Evolutionary conservation across 1,140 invertebrate species (phyloP).

Genomic region (Brachionus sp.): DNA sequence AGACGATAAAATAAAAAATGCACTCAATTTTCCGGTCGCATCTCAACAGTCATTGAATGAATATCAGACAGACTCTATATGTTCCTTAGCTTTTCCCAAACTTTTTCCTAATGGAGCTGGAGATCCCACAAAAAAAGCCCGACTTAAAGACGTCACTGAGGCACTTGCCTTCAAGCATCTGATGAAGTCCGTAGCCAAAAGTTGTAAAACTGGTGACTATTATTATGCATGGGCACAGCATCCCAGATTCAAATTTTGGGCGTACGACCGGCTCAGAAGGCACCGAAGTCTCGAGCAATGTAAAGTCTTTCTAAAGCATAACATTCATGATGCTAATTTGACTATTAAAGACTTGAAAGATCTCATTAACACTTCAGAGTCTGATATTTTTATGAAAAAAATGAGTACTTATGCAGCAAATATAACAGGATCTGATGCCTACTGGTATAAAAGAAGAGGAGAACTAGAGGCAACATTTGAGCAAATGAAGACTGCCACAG

Average conservation of each 20-base stretch:
- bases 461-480: background rate
- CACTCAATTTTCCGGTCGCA: background rate
- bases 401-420: background rate
- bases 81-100: background rate
- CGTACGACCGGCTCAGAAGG: background rate
- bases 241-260: conserved; percentile 3
- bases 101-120: background rate
- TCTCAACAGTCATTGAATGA: background rate
- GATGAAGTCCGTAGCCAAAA: background rate
- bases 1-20: conserved; percentile 9
- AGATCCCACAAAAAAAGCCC: background rate
- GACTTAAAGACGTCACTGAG: background rate
- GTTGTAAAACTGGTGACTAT: background rate
- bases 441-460: conserved; percentile 14
- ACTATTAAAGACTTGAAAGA: background rate
- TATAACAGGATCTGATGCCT: background rate
- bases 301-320: background rate
- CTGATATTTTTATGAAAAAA: background rate
- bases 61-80: background rate
- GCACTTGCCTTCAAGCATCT: background rate
- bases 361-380: background rate
- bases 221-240: background rate
- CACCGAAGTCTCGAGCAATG: background rate
- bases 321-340: background rate
- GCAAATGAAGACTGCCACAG: background rate